Base-by-base conservation (phyloP, 2,113 vertebrate species). In the Steatornis caripensis region DNA sequence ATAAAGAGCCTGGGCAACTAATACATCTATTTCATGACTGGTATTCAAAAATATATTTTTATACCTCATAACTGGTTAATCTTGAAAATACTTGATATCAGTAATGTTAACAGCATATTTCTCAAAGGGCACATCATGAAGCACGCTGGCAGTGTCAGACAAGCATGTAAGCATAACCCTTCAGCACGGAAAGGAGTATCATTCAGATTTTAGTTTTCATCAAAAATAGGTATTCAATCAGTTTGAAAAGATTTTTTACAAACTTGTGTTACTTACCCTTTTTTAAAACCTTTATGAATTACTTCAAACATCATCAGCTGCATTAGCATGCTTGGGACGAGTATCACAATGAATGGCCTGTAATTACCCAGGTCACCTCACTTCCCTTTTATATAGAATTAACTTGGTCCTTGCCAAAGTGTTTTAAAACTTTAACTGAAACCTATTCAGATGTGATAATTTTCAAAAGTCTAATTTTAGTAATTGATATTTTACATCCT, bases 271-370 rank as follows among this genome's bases (percentile, higher is more conserved):
- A 53, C 5, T 41, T 81, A 85, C 5, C 3, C 45, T 77, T 66
- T 66, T 69, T 39, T 79, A 60, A 58, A 82, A 69, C 34, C 4
- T 5, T 34, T 48, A 53, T 32, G 8, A 80, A 74, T 66, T 36
- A 15, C 0, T 0, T 49, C 5, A 48, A 49, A 46, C 4, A 58
- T 62, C 6, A 58, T 65, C 30, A 72, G 10, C 21, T 89, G 5
- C 5, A 22, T 76, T 79, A 57, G 48, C 26, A 19, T 58, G 3
- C 18, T 58, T 89, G 26, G 12, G 29, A 66, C 3, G 5, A 36
- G 5, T 45, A 53, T 27, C 15, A 45, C 6, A 5, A 37, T 29
- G 10, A 74, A 54, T 26, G 7, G 14, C 15, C 12, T 77, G 26
- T 61, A 64, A 70, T 51, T 69, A 8, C 46, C 48, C 4, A 41